Conservation (phyloP, 2,113 vertebrate species). For the Jaculus jaculus region DNA sequence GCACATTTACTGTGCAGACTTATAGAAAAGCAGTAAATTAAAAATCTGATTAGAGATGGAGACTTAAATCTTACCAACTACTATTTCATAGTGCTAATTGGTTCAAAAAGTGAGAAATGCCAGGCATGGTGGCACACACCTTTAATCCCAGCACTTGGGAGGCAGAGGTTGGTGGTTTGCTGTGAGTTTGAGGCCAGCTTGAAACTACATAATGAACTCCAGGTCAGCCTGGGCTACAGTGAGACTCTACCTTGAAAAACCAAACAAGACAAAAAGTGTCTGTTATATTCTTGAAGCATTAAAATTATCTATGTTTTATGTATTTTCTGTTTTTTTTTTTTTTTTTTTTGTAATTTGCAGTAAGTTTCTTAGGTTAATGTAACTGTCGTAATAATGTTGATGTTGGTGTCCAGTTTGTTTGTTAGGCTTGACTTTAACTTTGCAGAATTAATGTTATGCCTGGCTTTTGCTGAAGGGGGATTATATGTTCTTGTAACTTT, state of each 20-base stretch:
- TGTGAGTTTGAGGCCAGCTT: too few relatives aligned
- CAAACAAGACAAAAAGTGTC: background rate
- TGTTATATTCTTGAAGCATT: background rate
- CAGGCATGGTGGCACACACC: too few relatives aligned
- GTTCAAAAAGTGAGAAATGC: background rate
- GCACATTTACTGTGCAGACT: slow-evolving; percentile 38
- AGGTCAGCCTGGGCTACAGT: too few relatives aligned
- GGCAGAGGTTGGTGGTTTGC: too few relatives aligned
- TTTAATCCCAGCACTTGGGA: too few relatives aligned
- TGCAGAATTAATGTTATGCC: background rate
- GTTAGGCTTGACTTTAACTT: background rate
- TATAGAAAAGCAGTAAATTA: slow-evolving; percentile 42
- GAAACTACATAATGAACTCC: too few relatives aligned
- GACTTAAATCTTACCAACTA: slow-evolving; percentile 24
- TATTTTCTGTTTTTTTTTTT: slow-evolving; percentile 26
- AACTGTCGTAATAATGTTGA: background rate
- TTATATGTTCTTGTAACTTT: background rate
- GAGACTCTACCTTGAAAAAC: too few relatives aligned
- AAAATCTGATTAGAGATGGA: slow-evolving; percentile 35
- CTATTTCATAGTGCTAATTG: slow-evolving; percentile 29
- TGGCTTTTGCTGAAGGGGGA: background rate
- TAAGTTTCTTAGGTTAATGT: background rate
- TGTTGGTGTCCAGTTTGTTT: background rate
- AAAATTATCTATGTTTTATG: background rate
- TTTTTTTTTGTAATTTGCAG: slow-evolving; percentile 39